phyloP scores from a whole-genome alignment of 2,797 vertebrate genomes.

The Cossypha heuglini region DNA sequence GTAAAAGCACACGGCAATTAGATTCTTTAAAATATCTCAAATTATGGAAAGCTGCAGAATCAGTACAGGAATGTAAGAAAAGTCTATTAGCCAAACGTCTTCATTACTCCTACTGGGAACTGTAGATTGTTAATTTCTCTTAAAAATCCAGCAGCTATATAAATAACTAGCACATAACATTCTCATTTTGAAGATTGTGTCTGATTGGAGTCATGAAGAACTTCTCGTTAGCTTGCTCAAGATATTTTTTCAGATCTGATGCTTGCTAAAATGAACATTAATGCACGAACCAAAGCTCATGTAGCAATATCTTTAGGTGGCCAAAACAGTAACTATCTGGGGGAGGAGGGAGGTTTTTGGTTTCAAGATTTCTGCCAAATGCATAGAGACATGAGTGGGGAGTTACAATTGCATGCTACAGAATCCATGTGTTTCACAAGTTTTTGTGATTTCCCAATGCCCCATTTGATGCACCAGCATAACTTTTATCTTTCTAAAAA shows the following conservation, averaged over 20 bases:
- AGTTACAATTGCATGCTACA: background rate
- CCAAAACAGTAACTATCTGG: background rate
- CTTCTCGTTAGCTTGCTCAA: background rate
- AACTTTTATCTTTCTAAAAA: background rate
- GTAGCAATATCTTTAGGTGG: background rate
- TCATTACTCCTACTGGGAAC: background rate
- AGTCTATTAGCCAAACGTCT: background rate
- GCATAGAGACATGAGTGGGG: fast-evolving
- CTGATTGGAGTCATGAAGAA: background rate
- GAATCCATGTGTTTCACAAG: background rate
- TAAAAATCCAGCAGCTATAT: background rate
- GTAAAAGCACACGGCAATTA: background rate
- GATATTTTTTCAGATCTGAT: background rate
- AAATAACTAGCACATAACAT: background rate
- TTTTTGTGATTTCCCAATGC: background rate
- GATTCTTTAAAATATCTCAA: background rate
- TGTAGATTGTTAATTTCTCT: background rate
- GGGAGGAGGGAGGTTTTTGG: fast-evolving
- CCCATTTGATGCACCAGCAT: background rate
- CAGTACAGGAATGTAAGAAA: background rate
- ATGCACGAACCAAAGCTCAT: background rate
- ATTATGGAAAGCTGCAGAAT: background rate
- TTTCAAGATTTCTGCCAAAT: background rate
- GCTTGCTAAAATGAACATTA: background rate
- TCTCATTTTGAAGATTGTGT: background rate